Percentiles rank a stretch among this genome's conserved stretches.
These are phyloP conservation scores for Mactromeris polynyma DNA, from an alignment of 2,888 invertebrate genomes.

Conservation along the genomic window DNA sequence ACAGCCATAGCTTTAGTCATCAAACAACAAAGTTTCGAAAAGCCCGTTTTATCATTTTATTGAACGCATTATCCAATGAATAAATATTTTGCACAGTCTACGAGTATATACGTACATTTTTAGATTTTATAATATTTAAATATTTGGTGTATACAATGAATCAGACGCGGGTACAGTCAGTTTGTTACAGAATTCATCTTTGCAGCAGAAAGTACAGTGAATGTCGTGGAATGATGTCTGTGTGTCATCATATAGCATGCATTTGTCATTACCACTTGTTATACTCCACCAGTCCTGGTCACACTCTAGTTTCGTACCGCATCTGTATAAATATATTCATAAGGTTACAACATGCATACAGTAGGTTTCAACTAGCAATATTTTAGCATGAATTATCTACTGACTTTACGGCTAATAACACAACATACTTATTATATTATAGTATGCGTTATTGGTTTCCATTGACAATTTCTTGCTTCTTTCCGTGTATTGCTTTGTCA, in stretches of 20 bases:
- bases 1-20: too few species aligned
- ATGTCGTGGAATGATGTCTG: constrained; percentile 2
- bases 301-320: constrained; percentile 23
- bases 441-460: too few species aligned
- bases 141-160: constrained; percentile 12
- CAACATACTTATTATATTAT: too few species aligned
- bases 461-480: too few species aligned
- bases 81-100: neutral
- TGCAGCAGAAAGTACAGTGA: constrained; percentile 39
- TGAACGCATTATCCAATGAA: too few species aligned
- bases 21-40: too few species aligned
- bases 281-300: constrained; percentile 19
- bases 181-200: constrained; percentile 32
- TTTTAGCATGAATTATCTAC: too few species aligned
- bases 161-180: neutral
- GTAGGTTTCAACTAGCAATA: too few species aligned
- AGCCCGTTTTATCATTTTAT: neutral
- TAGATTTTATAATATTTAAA: neutral
- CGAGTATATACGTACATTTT: neutral
- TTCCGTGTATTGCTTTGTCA: too few species aligned
- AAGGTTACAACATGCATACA: neutral
- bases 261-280: constrained; percentile 18
- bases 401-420: too few species aligned
- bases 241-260: constrained; percentile 2
- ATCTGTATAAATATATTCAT: constrained; percentile 14